phyloP scores from a whole-genome alignment of 2,113 vertebrate species.

The Myotis lucifugus region DNA sequence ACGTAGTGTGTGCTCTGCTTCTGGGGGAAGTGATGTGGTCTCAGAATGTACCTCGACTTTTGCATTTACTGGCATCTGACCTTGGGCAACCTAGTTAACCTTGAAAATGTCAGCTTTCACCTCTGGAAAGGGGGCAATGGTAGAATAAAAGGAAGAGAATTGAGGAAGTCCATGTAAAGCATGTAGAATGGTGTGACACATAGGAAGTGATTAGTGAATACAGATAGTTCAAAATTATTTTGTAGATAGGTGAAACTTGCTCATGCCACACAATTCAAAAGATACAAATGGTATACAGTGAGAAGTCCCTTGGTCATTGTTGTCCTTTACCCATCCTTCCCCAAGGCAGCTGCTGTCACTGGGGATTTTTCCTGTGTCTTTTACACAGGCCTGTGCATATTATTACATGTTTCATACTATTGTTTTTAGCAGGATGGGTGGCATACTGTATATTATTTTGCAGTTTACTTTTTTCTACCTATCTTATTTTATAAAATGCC shows the following conservation, averaged over 20 bases:
- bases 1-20: neutral
- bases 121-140: neutral
- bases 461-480: neutral
- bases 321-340: neutral
- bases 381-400: neutral
- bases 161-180: neutral
- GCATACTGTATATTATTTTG: too few species aligned
- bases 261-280: neutral
- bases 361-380: neutral
- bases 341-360: fast-evolving
- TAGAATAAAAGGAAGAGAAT: neutral
- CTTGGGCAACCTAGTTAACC: neutral
- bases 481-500: neutral
- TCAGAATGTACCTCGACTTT: too few species aligned
- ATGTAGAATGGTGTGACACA: neutral
- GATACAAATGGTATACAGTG: neutral
- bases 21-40: too few species aligned
- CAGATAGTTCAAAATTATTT: neutral
- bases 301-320: neutral
- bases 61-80: too few species aligned
- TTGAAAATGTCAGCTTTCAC: neutral
- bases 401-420: neutral
- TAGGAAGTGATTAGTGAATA: neutral
- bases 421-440: neutral
- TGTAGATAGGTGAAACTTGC: neutral